Evolutionary conservation across 2,797 vertebrate genomes (phyloP).

Genomic region (Arnoldichthys spilopterus): DNA sequence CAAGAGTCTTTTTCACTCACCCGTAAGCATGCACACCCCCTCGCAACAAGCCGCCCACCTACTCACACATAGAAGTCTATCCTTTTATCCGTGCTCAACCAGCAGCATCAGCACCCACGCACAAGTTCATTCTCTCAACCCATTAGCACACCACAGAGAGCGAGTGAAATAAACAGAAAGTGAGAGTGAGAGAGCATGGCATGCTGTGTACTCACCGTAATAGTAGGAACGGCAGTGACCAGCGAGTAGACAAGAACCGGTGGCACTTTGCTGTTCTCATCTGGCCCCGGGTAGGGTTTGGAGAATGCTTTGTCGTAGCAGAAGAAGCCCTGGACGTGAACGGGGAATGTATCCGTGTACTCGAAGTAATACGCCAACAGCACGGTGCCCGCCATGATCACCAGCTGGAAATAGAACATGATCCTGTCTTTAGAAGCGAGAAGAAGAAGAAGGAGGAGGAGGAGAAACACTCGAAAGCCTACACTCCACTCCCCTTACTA

Average conservation of each 20-base stretch:
- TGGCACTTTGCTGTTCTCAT: constrained; percentile 77
- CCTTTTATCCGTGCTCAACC: constrained; percentile 19
- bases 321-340: constrained; percentile 85
- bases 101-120: constrained; percentile 8
- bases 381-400: constrained; percentile 81
- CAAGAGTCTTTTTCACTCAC: constrained; percentile 16
- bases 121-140: constrained; percentile 35
- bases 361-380: constrained; percentile 85
- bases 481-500: constrained; percentile 25
- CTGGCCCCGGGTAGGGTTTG: constrained; percentile 85
- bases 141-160: constrained; percentile 7
- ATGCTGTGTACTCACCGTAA: constrained; percentile 72
- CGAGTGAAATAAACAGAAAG: constrained; percentile 7
- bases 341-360: constrained; percentile 84
- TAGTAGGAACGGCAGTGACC: constrained; percentile 79
- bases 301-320: constrained; percentile 81
- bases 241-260: constrained; percentile 80
- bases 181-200: neutral
- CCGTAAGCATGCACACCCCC: neutral
- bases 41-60: constrained; percentile 1
- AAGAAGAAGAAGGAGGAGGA: constrained; percentile 37
- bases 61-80: constrained; percentile 14
- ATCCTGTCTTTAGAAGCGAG: constrained; percentile 49
- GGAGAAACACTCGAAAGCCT: constrained; percentile 46
- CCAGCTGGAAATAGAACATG: constrained; percentile 77